Evolutionary conservation across 1,140 invertebrate species (phyloP), one percentile per base, ranked within the genome.

Genomic region (Acromyrmex heyeri): DNA sequence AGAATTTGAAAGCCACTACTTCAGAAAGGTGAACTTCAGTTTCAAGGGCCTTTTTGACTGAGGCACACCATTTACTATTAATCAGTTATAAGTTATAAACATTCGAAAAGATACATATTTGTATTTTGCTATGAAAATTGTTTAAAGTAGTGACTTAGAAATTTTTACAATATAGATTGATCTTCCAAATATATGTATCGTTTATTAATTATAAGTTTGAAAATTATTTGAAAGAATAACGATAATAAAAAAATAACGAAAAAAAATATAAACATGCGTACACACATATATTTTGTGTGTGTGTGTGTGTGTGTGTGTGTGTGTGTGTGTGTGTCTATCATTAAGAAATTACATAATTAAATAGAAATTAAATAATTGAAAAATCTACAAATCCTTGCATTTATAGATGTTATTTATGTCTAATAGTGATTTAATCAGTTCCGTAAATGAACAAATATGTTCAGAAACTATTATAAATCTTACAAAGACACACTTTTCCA

Each of bases 1-100:
- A 81, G 65, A 81, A 81, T 81, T 81, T 81, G n/a, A 65, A 81
- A 44, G 30, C 53, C 30, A 69, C 48, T 55, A 30, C 50, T n/a
- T 53, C 44, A 53, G 44, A 44, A 70, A 70, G 44, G 21, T 70
- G 21, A 64, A 12, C 3, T 67, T 18, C 27, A 67, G 77, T 79
- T 79, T 57, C 21, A 70, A 81, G 21, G 30, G 7, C 21, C 30
- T 70, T 30, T 21, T 70, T 34, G 16, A 8, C 62, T 24, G n/a
- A 70, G 30, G 16, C 16, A 18, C 55, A 59, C 77, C 10, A 53
- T 65, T 50, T 64, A 24, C 16, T n/a, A 34, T 64, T 69, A 24
- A 81, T 38, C 64, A 70, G 27, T 12, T 30, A 21, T n/a, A 21
- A 65, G 44, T 65, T 38, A 48, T 44, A 21, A 24, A 53, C 12